Conservation (phyloP, 2,888 invertebrate species). For the Pheosia tremula region DNA sequence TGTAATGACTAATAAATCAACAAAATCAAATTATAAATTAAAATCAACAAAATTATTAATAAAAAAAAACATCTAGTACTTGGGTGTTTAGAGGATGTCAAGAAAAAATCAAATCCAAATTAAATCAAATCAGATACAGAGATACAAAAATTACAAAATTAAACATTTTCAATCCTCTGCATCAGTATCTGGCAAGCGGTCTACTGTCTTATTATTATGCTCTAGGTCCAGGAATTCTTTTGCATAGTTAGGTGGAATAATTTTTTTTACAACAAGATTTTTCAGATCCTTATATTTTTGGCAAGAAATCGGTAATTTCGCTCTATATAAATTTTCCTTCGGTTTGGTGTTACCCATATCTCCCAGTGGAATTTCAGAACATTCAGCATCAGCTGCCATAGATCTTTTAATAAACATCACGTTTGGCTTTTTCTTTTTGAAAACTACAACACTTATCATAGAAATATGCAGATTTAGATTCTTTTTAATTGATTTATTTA, state of each 20-base stretch:
- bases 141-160: no score
- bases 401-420: conserved; percentile 2
- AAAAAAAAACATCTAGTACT: neutral
- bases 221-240: conserved; percentile 1
- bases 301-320: neutral
- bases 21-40: neutral
- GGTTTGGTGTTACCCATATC: no score
- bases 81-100: neutral
- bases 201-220: conserved; percentile 1
- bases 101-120: no score
- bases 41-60: neutral
- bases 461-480: neutral
- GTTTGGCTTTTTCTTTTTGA: neutral
- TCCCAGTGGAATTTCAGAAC: no score
- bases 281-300: conserved; percentile 1
- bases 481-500: neutral
- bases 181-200: neutral
- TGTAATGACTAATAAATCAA: neutral
- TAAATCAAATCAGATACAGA: no score
- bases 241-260: conserved; percentile 1
- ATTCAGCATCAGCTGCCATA: neutral
- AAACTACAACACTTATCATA: conserved; percentile 1
- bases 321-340: neutral
- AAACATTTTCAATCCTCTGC: no score
- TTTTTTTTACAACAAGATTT: neutral